These are phyloP conservation scores for Mobula hypostoma DNA, from an alignment of 2,113 vertebrate species.

Conservation along the genomic window DNA sequence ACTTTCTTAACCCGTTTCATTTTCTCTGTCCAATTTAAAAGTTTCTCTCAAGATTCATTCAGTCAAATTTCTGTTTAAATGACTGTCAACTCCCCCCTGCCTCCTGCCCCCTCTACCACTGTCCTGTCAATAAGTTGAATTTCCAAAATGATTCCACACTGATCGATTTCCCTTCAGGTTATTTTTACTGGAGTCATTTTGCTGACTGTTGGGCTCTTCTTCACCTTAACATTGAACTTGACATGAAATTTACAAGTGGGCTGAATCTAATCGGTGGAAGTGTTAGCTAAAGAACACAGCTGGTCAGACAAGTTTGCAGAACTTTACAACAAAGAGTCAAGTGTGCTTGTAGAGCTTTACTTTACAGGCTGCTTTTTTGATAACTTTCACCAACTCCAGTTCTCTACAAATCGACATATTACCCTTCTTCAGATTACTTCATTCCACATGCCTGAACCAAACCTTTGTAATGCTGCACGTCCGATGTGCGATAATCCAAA, in stretches of 20 bases:
- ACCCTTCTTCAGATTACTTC: not conserved
- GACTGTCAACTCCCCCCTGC: no score
- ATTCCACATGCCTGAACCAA: not conserved
- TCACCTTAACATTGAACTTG: not conserved
- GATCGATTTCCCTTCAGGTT: constrained; percentile 22
- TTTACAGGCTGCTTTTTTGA: not conserved
- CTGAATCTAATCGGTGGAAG: not conserved
- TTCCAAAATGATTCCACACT: constrained; percentile 10
- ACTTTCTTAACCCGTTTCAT: not conserved
- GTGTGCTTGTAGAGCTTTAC: not conserved
- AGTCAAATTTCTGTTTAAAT: not conserved
- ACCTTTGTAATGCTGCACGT: not conserved
- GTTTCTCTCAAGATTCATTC: not conserved
- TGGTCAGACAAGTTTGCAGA: not conserved
- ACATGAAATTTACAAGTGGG: constrained; percentile 8
- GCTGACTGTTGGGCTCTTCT: constrained; percentile 5
- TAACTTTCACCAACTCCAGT: not conserved
- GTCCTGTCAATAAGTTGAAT: not conserved
- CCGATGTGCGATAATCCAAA: not conserved
- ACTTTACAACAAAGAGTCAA: not conserved
- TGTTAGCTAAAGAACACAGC: not conserved
- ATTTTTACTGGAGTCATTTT: constrained; percentile 19
- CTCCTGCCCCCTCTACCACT: not conserved
- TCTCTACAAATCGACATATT: not conserved
- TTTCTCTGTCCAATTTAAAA: not conserved